Conservation (phyloP, 2,888 invertebrate genomes). For the Orthosia gothica region DNA sequence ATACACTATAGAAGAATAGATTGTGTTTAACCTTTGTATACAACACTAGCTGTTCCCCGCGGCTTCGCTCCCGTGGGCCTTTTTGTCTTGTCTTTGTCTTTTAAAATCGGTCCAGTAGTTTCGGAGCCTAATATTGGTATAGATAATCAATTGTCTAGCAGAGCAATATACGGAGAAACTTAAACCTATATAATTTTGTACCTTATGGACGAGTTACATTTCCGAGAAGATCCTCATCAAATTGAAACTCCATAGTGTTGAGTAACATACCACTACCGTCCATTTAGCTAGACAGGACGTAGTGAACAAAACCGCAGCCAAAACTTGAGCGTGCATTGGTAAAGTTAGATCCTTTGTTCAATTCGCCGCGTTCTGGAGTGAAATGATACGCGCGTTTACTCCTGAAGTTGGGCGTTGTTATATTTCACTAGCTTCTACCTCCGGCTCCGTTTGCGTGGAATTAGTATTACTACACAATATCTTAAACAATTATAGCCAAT, state of each 20-base stretch:
- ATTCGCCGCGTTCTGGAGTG: slow-evolving; percentile 42
- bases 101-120: too few relatives aligned
- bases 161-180: not conserved
- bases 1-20: not conserved
- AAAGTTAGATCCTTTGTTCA: slow-evolving; percentile 61
- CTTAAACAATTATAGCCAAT: too few relatives aligned
- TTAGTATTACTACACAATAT: too few relatives aligned
- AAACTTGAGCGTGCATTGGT: slow-evolving; percentile 51
- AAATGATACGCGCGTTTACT: slow-evolving; percentile 58
- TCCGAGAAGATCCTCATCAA: slow-evolving; percentile 50
- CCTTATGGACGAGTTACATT: not conserved
- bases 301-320: slow-evolving; percentile 32
- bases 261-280: slow-evolving; percentile 36
- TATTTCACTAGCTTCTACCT: slow-evolving; percentile 22
- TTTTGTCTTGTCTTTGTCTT: too few relatives aligned
- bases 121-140: too few relatives aligned
- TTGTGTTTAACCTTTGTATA: slow-evolving; percentile 1
- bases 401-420: slow-evolving; percentile 45
- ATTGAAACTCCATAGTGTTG: slow-evolving; percentile 33
- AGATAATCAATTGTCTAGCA: slow-evolving; percentile 10
- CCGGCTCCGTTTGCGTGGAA: not conserved
- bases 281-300: slow-evolving; percentile 40
- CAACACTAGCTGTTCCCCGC: too few relatives aligned
- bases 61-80: too few relatives aligned
- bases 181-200: too few relatives aligned